These are phyloP conservation scores for Ursus arctos DNA, from an alignment of 2,113 vertebrate genomes.

Conservation along the genomic window DNA sequence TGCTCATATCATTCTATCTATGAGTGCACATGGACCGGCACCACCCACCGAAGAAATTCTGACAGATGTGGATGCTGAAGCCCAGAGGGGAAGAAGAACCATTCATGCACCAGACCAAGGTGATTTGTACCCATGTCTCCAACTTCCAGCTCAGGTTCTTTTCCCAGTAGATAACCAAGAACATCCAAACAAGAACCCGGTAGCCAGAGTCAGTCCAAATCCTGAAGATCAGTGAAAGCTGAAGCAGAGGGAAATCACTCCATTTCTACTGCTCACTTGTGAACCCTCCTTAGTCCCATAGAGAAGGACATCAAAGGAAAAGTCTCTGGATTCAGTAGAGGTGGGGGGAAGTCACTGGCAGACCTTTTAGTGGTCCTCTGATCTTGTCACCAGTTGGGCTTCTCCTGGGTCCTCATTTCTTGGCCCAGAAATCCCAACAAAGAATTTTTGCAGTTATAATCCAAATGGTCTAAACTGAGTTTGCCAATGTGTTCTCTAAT, in stretches of 20 bases:
- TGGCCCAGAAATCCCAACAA: background rate
- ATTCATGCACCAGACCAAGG: background rate
- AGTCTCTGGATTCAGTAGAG: background rate
- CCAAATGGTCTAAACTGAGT: background rate
- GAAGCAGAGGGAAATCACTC: background rate
- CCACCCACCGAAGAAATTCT: background rate
- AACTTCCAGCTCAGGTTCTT: background rate
- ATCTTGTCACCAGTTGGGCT: background rate
- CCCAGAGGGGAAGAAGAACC: background rate
- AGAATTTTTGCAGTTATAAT: background rate
- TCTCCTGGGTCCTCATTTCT: background rate
- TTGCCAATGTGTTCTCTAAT: background rate
- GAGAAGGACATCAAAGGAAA: background rate
- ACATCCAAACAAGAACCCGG: too few relatives aligned
- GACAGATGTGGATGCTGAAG: background rate
- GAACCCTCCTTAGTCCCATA: background rate
- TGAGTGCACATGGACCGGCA: background rate
- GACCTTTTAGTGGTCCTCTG: background rate
- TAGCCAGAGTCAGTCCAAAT: background rate
- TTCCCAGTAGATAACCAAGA: background rate
- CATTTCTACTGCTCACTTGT: background rate
- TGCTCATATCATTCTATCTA: background rate
- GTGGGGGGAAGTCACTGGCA: background rate
- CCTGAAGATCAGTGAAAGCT: background rate
- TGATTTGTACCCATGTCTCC: background rate